Conservation (phyloP, 1,140 invertebrate species). For the Caenorhabditis briggsae region DNA sequence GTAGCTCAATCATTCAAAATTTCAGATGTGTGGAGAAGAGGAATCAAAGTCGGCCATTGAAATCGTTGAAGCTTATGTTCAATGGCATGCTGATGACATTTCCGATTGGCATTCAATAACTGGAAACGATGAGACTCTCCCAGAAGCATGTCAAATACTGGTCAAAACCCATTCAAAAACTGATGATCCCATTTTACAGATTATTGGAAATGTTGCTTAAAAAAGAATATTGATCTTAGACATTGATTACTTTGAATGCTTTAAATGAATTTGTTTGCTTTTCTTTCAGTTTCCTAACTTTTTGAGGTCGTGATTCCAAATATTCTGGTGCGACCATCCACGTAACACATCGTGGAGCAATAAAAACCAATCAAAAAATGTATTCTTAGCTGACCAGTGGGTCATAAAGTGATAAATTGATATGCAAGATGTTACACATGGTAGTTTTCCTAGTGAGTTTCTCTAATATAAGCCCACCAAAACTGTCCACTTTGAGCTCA, state of each 20-base stretch:
- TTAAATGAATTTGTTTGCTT: not conserved
- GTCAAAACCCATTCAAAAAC: conserved; percentile 55
- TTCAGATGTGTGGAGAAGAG: conserved; percentile 65
- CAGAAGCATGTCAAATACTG: conserved; percentile 70
- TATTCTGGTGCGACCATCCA: no score
- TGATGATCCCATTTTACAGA: conserved; percentile 55
- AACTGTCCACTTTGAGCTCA: no score
- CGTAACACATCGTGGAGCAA: no score
- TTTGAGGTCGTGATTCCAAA: no score
- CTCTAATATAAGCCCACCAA: no score
- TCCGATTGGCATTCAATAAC: conserved; percentile 75
- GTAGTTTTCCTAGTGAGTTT: no score
- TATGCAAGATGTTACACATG: no score
- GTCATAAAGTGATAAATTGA: no score
- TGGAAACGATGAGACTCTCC: conserved; percentile 70
- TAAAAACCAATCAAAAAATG: no score
- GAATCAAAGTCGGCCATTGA: conserved; percentile 66
- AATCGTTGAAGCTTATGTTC: conserved; percentile 70
- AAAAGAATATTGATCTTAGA: conserved; percentile 23
- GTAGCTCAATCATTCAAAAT: conserved; percentile 29
- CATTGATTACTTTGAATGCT: conserved; percentile 18
- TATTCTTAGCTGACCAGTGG: no score
- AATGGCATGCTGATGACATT: conserved; percentile 76
- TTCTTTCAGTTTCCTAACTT: not conserved
- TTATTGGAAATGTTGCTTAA: conserved; percentile 48